A percentile compares a stretch with the other conserved stretches of the same genome.
Evolutionary conservation across 1,140 invertebrate genomes (phyloP).

Genomic region (Drosophila kepulauana): DNA sequence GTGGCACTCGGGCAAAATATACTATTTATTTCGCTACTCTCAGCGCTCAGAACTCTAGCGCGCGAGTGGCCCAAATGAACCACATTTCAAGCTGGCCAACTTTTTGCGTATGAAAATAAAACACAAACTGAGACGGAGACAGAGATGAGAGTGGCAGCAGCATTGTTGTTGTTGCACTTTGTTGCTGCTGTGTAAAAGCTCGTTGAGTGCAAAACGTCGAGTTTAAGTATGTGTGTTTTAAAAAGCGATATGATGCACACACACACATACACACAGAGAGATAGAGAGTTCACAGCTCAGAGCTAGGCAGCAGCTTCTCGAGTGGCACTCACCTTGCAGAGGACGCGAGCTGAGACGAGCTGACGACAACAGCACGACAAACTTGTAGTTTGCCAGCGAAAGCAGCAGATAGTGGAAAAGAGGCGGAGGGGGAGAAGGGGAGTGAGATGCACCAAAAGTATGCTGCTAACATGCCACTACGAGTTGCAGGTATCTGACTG

Average conservation of each 20-base stretch:
- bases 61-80: conserved; percentile 72
- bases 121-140: conserved; percentile 18
- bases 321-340: conserved; percentile 76
- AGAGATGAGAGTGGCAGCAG: conserved; percentile 55
- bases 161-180: conserved; percentile 75
- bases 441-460: conserved; percentile 57
- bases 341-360: conserved; percentile 41
- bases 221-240: conserved; percentile 77
- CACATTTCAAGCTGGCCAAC: conserved; percentile 74
- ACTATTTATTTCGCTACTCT: conserved; percentile 81
- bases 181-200: conserved; percentile 78
- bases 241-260: conserved; percentile 61
- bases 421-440: conserved; percentile 25
- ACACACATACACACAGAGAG: conserved; percentile 27
- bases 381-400: conserved; percentile 15
- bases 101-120: conserved; percentile 75
- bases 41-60: conserved; percentile 8
- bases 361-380: conserved; percentile 34
- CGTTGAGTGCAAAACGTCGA: conserved; percentile 82
- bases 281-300: conserved; percentile 38
- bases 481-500: conserved; percentile 1
- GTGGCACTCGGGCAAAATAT: conserved; percentile 82
- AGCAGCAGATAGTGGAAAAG: background rate
- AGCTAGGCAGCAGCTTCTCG: conserved; percentile 53
- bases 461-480: conserved; percentile 62